Percentiles rank a stretch among this genome's conserved stretches.
These are phyloP conservation scores for Lasioglossum baleicum DNA, from an alignment of 1,140 invertebrate species.

Conservation along the genomic window DNA sequence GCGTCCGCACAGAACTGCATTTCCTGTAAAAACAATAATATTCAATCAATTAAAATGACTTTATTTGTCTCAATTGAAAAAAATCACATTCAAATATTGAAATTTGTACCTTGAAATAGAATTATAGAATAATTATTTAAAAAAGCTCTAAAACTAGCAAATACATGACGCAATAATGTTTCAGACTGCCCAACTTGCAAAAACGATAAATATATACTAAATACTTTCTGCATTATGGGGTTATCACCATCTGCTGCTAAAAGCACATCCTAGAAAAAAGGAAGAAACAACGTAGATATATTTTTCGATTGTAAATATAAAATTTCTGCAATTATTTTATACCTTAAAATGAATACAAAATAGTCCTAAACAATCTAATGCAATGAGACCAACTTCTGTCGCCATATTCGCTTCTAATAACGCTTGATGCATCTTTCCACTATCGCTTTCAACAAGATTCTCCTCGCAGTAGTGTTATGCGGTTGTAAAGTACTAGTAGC, in stretches of 20 bases:
- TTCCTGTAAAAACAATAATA: conserved; percentile 85
- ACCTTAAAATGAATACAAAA: conserved; percentile 90
- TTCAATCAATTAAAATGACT: no score
- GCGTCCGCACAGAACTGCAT: conserved; percentile 90
- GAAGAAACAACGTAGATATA: no score
- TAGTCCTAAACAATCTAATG: conserved; percentile 91
- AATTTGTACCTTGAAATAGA: conserved; percentile 86
- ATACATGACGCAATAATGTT: conserved; percentile 92
- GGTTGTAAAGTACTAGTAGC: conserved; percentile 81
- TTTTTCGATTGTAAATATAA: no score
- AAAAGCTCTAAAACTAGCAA: conserved; percentile 93
- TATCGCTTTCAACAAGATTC: conserved; percentile 83
- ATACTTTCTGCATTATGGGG: conserved; percentile 87
- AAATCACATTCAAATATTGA: no score
- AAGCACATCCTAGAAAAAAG: conserved; percentile 80
- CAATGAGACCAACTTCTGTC: conserved; percentile 93
- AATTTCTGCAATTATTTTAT: no score
- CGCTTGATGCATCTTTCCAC: conserved; percentile 83
- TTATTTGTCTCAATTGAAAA: no score
- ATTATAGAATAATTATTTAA: conserved; percentile 93
- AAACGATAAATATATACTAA: conserved; percentile 91
- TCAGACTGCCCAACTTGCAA: conserved; percentile 95
- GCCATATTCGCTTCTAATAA: conserved; percentile 92
- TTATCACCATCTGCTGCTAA: conserved; percentile 87
- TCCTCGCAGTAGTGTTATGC: conserved; percentile 78